phyloP scores from a whole-genome alignment of 2,888 invertebrate genomes.

The Buathra laborator region DNA sequence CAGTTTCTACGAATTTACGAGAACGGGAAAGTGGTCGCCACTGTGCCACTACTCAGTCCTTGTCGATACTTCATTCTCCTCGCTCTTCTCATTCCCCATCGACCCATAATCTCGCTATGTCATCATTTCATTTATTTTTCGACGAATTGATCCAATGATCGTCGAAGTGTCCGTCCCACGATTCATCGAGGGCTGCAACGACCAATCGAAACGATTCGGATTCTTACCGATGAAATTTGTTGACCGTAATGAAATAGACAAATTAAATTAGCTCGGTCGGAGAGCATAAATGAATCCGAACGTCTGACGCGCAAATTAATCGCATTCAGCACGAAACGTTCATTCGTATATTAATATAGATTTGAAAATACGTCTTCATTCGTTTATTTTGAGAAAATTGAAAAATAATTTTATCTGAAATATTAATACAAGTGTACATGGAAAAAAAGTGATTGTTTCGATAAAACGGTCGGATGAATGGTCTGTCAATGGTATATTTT shows the following conservation, averaged over 20 bases:
- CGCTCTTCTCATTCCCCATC: conserved; percentile 8
- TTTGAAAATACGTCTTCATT: not conserved
- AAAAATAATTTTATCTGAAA: not conserved
- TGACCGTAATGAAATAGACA: not conserved
- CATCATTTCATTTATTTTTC: conserved; percentile 39
- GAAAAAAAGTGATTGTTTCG: no score
- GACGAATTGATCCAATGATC: conserved; percentile 29
- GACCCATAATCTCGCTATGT: conserved; percentile 45
- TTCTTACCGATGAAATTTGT: not conserved
- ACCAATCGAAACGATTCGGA: not conserved
- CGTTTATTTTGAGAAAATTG: not conserved
- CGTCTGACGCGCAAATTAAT: not conserved
- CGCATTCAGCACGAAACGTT: not conserved
- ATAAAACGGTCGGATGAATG: no score
- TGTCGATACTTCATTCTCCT: conserved; percentile 54
- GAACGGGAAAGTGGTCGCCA: conserved; percentile 11
- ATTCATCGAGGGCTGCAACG: not conserved
- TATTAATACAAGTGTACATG: no score
- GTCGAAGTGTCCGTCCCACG: not conserved
- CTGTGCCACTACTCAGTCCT: conserved; percentile 54
- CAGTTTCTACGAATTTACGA: conserved; percentile 52
- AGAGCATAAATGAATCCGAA: not conserved
- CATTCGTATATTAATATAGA: not conserved
- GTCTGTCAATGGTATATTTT: no score
- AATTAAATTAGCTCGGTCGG: not conserved